Conservation (phyloP, 2,797 vertebrate species). For the Trichosurus vulpecula region DNA sequence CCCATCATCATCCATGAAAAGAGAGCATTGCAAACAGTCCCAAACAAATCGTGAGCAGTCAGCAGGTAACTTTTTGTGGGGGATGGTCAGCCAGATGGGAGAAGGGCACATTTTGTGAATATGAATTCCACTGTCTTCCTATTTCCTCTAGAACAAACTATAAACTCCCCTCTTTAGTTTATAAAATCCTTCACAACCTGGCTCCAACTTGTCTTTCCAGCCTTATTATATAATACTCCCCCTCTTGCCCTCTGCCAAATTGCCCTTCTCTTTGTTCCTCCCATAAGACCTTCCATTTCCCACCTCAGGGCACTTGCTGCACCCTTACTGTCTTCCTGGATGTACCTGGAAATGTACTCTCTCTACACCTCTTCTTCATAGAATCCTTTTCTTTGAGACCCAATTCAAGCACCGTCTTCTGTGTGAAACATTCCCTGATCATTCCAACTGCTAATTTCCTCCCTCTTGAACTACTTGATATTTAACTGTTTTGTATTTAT, state of each 20-base stretch:
- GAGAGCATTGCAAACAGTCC: background rate
- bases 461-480: background rate
- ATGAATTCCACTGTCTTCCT: background rate
- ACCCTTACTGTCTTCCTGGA: background rate
- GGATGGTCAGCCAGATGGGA: background rate
- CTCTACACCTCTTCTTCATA: background rate
- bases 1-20: constrained; percentile 11
- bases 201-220: background rate
- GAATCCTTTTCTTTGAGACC: too few species aligned
- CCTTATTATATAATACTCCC: background rate
- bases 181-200: background rate
- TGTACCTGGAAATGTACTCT: background rate
- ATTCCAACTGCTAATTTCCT: background rate
- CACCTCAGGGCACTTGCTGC: background rate
- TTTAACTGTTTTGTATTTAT: background rate
- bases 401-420: background rate
- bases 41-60: constrained; percentile 16
- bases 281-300: background rate
- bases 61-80: background rate
- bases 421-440: background rate
- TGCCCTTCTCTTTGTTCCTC: background rate
- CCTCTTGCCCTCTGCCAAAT: background rate
- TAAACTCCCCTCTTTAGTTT: background rate
- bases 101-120: background rate
- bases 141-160: background rate